Percentiles rank a stretch among this genome's conserved stretches.
Conservation (phyloP, 35 echinoderm and acorn worm species). For the Patiria miniata region DNA sequence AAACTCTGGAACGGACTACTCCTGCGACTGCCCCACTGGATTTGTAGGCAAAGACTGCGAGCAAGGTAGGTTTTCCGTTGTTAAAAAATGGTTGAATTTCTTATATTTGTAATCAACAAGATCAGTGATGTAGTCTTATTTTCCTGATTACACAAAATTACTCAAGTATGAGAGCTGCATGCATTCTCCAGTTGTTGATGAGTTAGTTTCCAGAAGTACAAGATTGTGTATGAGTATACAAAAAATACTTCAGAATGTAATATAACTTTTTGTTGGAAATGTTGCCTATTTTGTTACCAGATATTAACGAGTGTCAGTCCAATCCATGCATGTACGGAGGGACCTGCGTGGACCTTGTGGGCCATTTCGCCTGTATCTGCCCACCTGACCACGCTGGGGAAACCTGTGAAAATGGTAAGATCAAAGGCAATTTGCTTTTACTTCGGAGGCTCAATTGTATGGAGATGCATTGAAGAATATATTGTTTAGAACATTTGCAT, state of each 20-base stretch:
- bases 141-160: background rate
- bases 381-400: slow-evolving; percentile 38
- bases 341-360: slow-evolving; percentile 43
- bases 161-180: too few relatives aligned
- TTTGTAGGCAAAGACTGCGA: slow-evolving; percentile 65
- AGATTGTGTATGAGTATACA: too few relatives aligned
- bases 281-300: background rate
- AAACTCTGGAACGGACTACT: slow-evolving; percentile 62
- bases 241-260: too few relatives aligned
- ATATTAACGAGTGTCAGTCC: slow-evolving; percentile 61
- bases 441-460: background rate
- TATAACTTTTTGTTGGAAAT: background rate
- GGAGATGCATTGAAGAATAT: too few relatives aligned
- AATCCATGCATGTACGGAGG: slow-evolving; percentile 42
- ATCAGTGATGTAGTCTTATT: background rate
- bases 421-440: background rate
- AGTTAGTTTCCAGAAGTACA: too few relatives aligned
- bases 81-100: background rate
- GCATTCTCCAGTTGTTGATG: too few relatives aligned
- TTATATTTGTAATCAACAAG: background rate
- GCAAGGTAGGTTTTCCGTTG: slow-evolving; percentile 62
- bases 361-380: slow-evolving; percentile 47
- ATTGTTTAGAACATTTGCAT: background rate
- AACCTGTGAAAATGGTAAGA: slow-evolving; percentile 42
- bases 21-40: slow-evolving; percentile 67